Evolutionary conservation across 1,140 invertebrate species (phyloP).

Genomic region (Ceratina australensis): DNA sequence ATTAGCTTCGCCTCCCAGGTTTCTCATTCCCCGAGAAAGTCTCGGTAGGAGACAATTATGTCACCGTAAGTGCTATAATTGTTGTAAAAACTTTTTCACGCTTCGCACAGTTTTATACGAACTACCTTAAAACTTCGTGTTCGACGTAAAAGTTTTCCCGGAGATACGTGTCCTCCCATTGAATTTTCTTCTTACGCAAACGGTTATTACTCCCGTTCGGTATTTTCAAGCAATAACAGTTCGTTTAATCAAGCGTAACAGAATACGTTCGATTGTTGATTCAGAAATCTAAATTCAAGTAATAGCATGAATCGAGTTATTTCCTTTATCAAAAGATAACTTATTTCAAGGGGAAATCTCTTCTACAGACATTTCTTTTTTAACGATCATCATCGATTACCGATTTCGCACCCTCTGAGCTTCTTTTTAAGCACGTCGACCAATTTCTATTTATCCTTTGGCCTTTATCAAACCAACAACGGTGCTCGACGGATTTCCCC

Average conservation of each 20-base stretch:
- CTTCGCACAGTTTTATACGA: neutral
- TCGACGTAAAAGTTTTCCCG: neutral
- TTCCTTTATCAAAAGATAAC: neutral
- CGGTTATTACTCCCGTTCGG: too few relatives aligned
- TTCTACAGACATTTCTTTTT: neutral
- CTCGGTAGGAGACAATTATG: constrained; percentile 1
- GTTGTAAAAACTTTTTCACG: constrained; percentile 4
- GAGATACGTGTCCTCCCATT: neutral
- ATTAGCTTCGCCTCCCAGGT: neutral
- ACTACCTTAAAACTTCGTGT: constrained; percentile 1
- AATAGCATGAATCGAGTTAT: too few relatives aligned
- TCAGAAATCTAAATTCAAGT: too few relatives aligned
- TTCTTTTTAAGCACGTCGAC: neutral
- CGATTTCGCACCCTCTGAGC: neutral
- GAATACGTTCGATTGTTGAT: too few relatives aligned
- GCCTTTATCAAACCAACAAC: neutral
- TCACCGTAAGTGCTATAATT: constrained; percentile 4
- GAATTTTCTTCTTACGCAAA: too few relatives aligned
- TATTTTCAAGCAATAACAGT: too few relatives aligned
- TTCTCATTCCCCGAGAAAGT: constrained; percentile 1
- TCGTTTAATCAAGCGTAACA: too few relatives aligned
- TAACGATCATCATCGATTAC: neutral
- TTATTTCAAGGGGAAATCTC: neutral
- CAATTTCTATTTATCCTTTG: constrained; percentile 7
- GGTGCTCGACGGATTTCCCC: neutral